Base-by-base conservation (phyloP, 2,888 invertebrate genomes). In the Cryptus viduatorius region DNA sequence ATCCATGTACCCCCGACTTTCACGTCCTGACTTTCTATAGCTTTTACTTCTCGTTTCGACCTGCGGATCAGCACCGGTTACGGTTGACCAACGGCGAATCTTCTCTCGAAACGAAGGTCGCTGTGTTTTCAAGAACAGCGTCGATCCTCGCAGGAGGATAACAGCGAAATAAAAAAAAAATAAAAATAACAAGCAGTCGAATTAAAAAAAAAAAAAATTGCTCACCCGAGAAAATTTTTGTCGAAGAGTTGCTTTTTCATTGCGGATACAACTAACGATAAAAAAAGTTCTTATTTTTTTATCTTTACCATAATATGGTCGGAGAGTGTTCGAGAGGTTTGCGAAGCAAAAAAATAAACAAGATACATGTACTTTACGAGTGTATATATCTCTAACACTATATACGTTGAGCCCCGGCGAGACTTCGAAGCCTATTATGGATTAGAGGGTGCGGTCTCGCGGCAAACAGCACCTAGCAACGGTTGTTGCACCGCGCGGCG, bases 391-490 rank as follows among this genome's bases (percentile, higher is more conserved):
- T 14, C 19, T 16, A 14, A 48, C 24, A 29, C 46, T 42, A 29
- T 29, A 29, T 48, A 37, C 44, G 42, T 46, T 73, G 79, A 79
- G 56, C 44, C 53, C 69, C 29, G 71, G 68, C 78, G 75, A 84
- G 80, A 87, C 82, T 86, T 80, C 71, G 84, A 82, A 83, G 78
- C 82, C 71, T 82, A 86, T 87, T 88, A 88, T 89, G 86, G 89
- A 89, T 87, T 87, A 86, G 80, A 87, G 87, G 87, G 87, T 86
- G 88, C 83, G 88, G 86, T 86, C 71, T 86, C 75, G 75, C 84
- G 61, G 82, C 88, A 91, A 91, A 90, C 90, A 90, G 85, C 82
- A 82, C 91, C 89, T 91, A 91, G 91, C 91, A 91, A 91, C 91
- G 86, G 85, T 75, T 86, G 79, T 88, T 85, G 87, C 87, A 83